Evolutionary conservation across 2,797 vertebrate genomes (phyloP), one percentile per base, ranked within the genome.

Genomic region (Channallabes apus): DNA sequence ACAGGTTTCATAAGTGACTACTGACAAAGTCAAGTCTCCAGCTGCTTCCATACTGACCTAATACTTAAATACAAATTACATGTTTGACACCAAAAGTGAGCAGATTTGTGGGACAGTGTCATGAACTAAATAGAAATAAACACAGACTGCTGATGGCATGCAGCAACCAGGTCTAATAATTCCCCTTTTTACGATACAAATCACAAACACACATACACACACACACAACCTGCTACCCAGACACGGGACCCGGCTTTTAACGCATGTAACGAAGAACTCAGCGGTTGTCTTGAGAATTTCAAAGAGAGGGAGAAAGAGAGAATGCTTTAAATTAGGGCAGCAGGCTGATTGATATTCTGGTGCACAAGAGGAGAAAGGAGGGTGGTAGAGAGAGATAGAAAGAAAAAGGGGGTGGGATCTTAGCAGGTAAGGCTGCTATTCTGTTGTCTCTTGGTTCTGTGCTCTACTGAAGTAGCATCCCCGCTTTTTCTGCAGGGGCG

Each of bases 311-410:
- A 69, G 41, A 72, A 35, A 56, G 68, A 62, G 59, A 17, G 71
- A 18, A 56, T 27, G 91, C 91, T 91, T 90, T 91, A 94, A 94
- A 94, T 91, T 92, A 90, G 92, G 91, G 91, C 84, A 90, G 65
- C 90, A 86, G 89, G 92, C 94, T 95, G 92, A 91, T 94, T 94
- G 88, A 91, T 94, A 95, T 95, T 94, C 94, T 75, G 86, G 85
- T 56, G 86, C 84, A 84, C 51, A 75, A 87, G 83, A 54, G 20
- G 54, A 82, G 85, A 65, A 62, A 85, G 69, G 65, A 80, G 84
- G 78, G 75, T 64, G 73, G 56, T 81, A 82, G 82, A 67, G 78
- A 54, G 87, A n/a, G 24, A 85, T 18, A n/a, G 76, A 61, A 58
- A 35, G 65, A n/a, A 71, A 27, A 80, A 58, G 67, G 79, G 69